Base-by-base conservation (phyloP, 2,888 invertebrate species). In the Phrixothrix hirtus region DNA sequence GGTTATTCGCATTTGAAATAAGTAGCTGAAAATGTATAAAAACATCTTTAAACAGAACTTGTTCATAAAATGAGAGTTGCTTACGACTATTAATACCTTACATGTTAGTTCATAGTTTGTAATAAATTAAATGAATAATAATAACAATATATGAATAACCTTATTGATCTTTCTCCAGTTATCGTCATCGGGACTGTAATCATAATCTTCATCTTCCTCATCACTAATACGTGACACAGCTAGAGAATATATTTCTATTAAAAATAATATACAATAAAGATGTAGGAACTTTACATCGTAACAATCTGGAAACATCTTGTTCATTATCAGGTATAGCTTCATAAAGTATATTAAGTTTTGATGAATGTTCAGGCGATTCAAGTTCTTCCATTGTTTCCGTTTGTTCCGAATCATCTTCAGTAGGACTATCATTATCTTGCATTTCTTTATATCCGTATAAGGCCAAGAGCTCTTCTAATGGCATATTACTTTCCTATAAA, bases 401-500 rank as follows among this genome's bases (percentile, higher is more conserved):
- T 38, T 57, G 59, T 48, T 77, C 79, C 57, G 56, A 71, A 10
- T 76, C 77, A 16, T 75, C 76, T 34, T 77, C 78, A 26, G 72
- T 72, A 1, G 71, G 68, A 47, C 68, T 70, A 48, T 73, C 74
- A 54, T 68, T 70, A 58, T 73, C 75, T 44, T 77, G 73, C 58
- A 74, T 73, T 50, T 72, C 75, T 39, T 70, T 72, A 55, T 75
- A 89, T 59, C 91, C 89, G 77, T 97, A 97, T 75, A 95, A 84
- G 7, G 93, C 92, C 66, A 97, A 78, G 49, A 97, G 78, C 72
- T 95, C 92, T 70, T 95, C 95, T 63, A 97, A 81, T 56, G 97
- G 96, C 92, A 97, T 96, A 79, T 96, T 94, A 74, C 95, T 89
- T 78, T 95, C 95, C 81, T 86, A 71, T 31, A 61, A 65, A 21